phyloP scores from a whole-genome alignment of 2,113 vertebrate genomes.

The Murina feae region DNA sequence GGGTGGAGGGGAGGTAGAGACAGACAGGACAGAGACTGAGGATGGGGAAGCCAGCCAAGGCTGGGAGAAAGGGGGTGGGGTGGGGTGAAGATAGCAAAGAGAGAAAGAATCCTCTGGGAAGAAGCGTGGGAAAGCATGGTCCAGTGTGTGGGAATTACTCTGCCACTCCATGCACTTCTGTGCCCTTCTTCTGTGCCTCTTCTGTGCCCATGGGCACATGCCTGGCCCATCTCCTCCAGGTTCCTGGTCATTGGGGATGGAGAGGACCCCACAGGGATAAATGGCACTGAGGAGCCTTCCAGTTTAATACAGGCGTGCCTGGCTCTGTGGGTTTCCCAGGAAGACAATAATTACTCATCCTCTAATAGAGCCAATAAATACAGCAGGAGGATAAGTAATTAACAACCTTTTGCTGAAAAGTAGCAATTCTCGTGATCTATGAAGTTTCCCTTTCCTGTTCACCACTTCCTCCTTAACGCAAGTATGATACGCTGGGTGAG shows the following conservation, averaged over 20 bases:
- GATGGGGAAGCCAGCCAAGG: neutral
- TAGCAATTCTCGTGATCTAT: constrained; percentile 63
- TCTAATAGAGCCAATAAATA: constrained; percentile 68
- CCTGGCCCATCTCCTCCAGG: neutral
- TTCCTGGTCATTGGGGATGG: neutral
- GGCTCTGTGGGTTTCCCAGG: constrained; percentile 49
- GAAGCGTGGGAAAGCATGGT: fast-evolving
- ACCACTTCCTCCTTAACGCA: neutral
- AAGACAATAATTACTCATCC: constrained; percentile 60
- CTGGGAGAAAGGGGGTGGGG: neutral
- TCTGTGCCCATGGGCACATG: neutral
- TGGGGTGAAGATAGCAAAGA: neutral
- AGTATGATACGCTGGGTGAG: neutral
- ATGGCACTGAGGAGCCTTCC: neutral
- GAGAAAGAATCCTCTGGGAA: neutral
- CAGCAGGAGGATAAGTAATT: constrained; percentile 46
- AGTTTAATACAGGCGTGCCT: neutral
- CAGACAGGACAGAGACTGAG: neutral
- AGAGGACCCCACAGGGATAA: constrained; percentile 3
- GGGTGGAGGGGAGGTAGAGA: neutral
- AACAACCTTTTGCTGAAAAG: constrained; percentile 64
- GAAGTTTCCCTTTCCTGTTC: constrained; percentile 40
- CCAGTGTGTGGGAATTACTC: neutral
- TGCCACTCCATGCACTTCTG: no score
- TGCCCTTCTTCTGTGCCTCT: neutral